Base-by-base conservation (phyloP, 30 jellyfish, hydroid and myxozoan species). In the Clytia hemisphaerica region DNA sequence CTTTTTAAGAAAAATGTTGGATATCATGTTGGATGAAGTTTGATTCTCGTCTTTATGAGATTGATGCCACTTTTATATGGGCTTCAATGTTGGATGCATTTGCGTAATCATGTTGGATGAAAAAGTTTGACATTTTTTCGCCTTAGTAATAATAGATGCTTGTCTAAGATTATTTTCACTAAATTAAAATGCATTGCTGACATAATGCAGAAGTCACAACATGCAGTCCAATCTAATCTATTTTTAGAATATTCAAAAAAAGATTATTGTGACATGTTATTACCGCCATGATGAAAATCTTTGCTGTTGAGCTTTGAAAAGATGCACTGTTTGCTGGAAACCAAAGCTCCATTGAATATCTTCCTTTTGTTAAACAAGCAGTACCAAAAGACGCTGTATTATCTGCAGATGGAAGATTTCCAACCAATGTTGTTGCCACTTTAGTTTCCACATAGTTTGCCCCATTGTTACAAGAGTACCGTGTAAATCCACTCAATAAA, bases 361-460 rank as follows among this genome's bases (percentile, higher is more conserved):
- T 49, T 26, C 97, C 97, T 7, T 48, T 77, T 9, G 88, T 54
- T 67, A 88, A 65, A 50, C 97, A 88, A 26, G 66, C 60, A 12
- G 80, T 61, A 40, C 97, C 97, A 80, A 88, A 88, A 38, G 86
- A 65, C 46, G 62, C 54, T 19, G 93, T 49, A 37, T 78, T 76
- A 16, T 53, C 53, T 1, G 59, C 24, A 1, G 92, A 61, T 10
- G 45, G 53, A 1, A 88, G 80, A 37, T 69, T 72, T 32, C 73
- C 40, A 15, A 47, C 12, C 10, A 88, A 46, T 24, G 70, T 71
- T 26, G 62, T 46, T 34, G 79, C 59, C 7, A 61, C 37, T 21
- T 40, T 60, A 28, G 72, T 48, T 29, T 80, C 19, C 29, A 80
- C 79, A 35, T 30, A 45, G 3, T 62, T 22, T 29, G 73, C 77